Conservation (phyloP, 2,797 vertebrate genomes). For the Malacoctenus gilli region DNA sequence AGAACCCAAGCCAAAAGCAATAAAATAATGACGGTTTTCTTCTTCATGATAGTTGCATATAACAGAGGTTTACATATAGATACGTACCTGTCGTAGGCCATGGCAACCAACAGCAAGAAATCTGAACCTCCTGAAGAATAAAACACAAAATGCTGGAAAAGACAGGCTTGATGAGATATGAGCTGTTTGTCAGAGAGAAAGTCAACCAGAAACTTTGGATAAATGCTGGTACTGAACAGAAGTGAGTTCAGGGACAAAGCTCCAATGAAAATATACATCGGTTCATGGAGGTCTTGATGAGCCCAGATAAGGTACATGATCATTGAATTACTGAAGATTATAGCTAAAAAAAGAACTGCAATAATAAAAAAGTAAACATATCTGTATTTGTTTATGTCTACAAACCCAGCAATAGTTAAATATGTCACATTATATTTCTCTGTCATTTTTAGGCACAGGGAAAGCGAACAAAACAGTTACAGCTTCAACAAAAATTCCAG, state of each 20-base stretch:
- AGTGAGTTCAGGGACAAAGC: slow-evolving; percentile 50
- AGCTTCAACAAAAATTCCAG: too few species aligned
- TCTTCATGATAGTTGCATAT: slow-evolving; percentile 27
- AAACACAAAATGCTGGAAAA: slow-evolving; percentile 22
- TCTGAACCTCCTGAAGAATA: slow-evolving; percentile 25
- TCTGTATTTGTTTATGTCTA: slow-evolving; percentile 6
- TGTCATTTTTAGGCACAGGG: not conserved
- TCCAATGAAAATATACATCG: slow-evolving; percentile 57
- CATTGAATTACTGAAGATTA: slow-evolving; percentile 38
- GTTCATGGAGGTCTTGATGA: slow-evolving; percentile 37
- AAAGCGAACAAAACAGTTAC: too few species aligned
- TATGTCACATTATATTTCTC: not conserved
- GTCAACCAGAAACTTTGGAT: slow-evolving; percentile 48
- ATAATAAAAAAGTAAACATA: slow-evolving; percentile 30
- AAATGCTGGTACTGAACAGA: slow-evolving; percentile 37
- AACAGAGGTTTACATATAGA: slow-evolving; percentile 54
- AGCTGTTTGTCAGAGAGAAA: slow-evolving; percentile 20
- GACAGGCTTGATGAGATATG: slow-evolving; percentile 15
- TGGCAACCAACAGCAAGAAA: slow-evolving; percentile 38
- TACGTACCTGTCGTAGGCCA: slow-evolving; percentile 54
- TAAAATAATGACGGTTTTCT: slow-evolving; percentile 4
- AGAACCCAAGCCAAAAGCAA: slow-evolving; percentile 25
- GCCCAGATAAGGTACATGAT: slow-evolving; percentile 39
- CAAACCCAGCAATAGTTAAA: slow-evolving; percentile 2
- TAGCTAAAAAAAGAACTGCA: slow-evolving; percentile 34